Base-by-base conservation (phyloP, 1,140 invertebrate genomes). In the Lasaia peninsularis region DNA sequence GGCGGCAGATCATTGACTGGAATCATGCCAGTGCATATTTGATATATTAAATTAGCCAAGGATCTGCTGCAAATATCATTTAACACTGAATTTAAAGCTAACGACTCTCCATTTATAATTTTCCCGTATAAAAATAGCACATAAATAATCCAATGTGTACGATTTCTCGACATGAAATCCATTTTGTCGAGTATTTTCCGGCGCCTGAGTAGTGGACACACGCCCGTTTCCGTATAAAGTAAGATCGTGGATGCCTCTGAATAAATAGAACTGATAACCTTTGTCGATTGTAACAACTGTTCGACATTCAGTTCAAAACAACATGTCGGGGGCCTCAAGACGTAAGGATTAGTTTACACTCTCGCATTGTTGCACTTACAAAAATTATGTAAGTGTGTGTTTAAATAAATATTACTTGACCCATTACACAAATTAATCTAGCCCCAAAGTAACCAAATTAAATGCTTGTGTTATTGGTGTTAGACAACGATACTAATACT, bases 211-310 rank as follows among this genome's bases (percentile, higher is more conserved):
- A 44, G 59, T 52, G 37, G 50, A 63, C 62, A 65, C 59, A 80
- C 74, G 78, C 73, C 65, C 57, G 73, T 78, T 83, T 80, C 81
- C 81, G 81, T 80, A 71, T 82, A 73, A 66, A 63, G 69, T 72
- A 65, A 64, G 67, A 62, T 60, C 69, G 63, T 67, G 56, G 71
- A 72, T 77, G 73, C 52, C 72, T 82, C 69, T 73, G 64, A 80
- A 81, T 78, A 86, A 81, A 86, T 81, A 83, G 67, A 80, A 69
- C 67, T 56, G 84, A 86, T 87, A 87, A 84, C 84, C 79, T 79
- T 73, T 85, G 73, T 86, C 74, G 80, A 78, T 72, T 67, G 68
- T 75, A 60, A 75, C 63, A 71, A 83, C 64, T 77, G 73, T 69
- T 77, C 72, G 71, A 75, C 75, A 75, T 73, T 75, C 76, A 84